Conservation (phyloP, 2,888 invertebrate genomes). For the Agrilus mali region DNA sequence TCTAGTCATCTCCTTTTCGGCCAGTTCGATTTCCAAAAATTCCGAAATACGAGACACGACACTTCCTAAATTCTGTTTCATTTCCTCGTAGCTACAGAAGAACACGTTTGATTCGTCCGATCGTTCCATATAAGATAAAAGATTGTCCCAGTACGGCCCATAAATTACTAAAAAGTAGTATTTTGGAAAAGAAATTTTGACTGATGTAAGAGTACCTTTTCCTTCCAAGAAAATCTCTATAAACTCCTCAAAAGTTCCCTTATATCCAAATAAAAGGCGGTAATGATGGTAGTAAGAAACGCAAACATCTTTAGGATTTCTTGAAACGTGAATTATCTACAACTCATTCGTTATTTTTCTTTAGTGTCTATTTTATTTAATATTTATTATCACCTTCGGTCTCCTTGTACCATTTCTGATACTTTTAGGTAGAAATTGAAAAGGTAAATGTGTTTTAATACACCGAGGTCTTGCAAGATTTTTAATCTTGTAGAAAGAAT, state of each 20-base stretch:
- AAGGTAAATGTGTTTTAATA: slow-evolving; percentile 15
- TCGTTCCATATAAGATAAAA: too few species aligned
- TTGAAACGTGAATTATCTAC: slow-evolving; percentile 12
- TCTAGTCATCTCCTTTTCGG: too few species aligned
- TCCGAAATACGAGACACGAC: too few species aligned
- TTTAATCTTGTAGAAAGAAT: too few species aligned
- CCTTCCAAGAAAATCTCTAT: slow-evolving; percentile 26
- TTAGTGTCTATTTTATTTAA: not conserved
- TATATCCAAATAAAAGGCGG: slow-evolving; percentile 35
- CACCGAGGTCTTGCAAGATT: slow-evolving; percentile 7
- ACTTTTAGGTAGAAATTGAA: slow-evolving; percentile 11
- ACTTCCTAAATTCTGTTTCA: too few species aligned
- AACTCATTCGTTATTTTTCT: slow-evolving; percentile 7
- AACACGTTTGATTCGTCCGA: too few species aligned
- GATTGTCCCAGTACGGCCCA: too few species aligned
- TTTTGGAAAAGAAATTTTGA: too few species aligned
- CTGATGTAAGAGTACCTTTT: slow-evolving; percentile 30
- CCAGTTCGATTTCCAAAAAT: too few species aligned
- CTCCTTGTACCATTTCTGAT: slow-evolving; percentile 23
- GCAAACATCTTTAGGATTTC: slow-evolving; percentile 14
- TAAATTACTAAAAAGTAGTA: too few species aligned
- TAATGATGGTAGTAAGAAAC: slow-evolving; percentile 13
- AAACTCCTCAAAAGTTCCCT: slow-evolving; percentile 16
- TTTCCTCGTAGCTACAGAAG: too few species aligned
- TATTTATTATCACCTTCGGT: slow-evolving; percentile 9